phyloP scores from a whole-genome alignment of 2,797 vertebrate genomes.

The Linurgus olivaceus region DNA sequence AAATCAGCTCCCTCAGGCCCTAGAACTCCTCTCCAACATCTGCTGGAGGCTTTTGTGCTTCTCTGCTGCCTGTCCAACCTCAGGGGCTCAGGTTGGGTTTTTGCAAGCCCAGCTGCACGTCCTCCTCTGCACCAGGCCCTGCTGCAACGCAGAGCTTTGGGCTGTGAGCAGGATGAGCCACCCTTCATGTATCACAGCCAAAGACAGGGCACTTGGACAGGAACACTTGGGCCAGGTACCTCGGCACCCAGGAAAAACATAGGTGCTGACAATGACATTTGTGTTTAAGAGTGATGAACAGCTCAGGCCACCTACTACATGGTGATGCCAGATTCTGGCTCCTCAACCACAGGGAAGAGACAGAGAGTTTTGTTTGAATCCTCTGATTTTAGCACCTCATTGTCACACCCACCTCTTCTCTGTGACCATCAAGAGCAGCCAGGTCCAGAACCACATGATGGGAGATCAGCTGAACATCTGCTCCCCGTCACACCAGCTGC shows the following conservation, averaged over 20 bases:
- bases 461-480: not conserved
- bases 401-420: not conserved
- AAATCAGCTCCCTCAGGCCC: not conserved
- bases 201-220: not conserved
- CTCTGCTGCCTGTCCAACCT: not conserved
- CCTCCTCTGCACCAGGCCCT: not conserved
- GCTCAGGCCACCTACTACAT: not conserved
- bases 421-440: not conserved
- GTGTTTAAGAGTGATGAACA: not conserved
- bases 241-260: not conserved
- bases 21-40: not conserved
- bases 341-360: not conserved
- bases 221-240: not conserved
- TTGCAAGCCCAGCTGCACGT: not conserved
- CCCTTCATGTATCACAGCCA: not conserved
- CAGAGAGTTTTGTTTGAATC: not conserved
- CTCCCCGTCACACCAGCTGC: not conserved
- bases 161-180: not conserved
- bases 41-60: not conserved
- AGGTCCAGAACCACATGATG: not conserved
- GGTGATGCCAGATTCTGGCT: not conserved
- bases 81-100: not conserved
- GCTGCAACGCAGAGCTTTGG: not conserved
- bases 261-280: not conserved
- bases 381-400: not conserved